Evolutionary conservation across 1,140 invertebrate genomes (phyloP), one percentile per base, ranked within the genome.

Genomic region (Dinothrombium tinctorium): DNA sequence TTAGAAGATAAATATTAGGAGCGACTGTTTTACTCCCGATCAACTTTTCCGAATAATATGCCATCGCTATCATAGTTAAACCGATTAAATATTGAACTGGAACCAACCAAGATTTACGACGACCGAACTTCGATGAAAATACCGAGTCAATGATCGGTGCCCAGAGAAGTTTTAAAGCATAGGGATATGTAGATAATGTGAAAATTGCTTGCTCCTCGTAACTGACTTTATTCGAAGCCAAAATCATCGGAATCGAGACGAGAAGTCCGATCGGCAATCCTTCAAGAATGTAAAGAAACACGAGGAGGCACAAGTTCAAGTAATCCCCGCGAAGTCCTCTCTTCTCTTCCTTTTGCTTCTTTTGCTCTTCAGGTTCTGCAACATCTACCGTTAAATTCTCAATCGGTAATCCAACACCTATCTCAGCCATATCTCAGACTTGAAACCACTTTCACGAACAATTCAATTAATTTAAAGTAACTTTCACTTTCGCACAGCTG

Each of bases 191-290:
- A 0, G 84, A 84, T 55, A 98, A 89, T 62, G 86, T 94, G 56
- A 98, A 99, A 55, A 90, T 72, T n/a, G 92, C 92, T 72, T 98
- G 72, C 28, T 90, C 73, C 49, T 74, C 76, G 55, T 92, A 94
- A 33, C 74, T 82, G 37, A 86, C 75, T 43, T 80, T 73, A 49
- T 75, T 67, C 57, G 87, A 86, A 56, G 87, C 81, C 33, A 99
- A 62, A 33, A 98, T 65, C 74, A 98, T 86, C 3, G 92, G 92
- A 48, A 99, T 76, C 25, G 84, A 82, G 11, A 76, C 74, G 31
- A 75, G 78, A 14, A 99, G 60, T 7, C 92, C 92, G 3, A 98
- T 59, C 2, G 92, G 92, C 57, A 98, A 84, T 1, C 87, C 92
- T 69, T 99, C 87, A 5, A 96, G 63, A 29, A 89, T 65, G 54